A percentile compares a stretch with the other conserved stretches of the same genome.
Evolutionary conservation across 2,113 vertebrate species (phyloP).

Genomic region (Hyaena hyaena): DNA sequence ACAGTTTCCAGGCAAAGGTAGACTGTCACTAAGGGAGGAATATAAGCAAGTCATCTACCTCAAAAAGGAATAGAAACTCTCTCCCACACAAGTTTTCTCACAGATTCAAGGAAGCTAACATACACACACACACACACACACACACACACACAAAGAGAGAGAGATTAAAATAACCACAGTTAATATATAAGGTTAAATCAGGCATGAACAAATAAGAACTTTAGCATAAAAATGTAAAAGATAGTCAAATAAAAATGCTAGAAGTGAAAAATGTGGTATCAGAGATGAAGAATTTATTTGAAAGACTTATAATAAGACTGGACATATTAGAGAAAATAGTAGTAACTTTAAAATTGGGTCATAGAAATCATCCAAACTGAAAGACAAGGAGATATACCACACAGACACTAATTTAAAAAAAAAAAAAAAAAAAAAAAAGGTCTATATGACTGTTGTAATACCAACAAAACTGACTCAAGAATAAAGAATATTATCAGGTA

Average conservation of each 20-base stretch:
- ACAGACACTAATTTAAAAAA: not conserved
- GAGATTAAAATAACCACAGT: not conserved
- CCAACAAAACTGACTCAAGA: not conserved
- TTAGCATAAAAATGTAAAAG: not conserved
- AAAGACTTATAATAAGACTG: not conserved
- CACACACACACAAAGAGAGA: not conserved
- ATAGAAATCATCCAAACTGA: not conserved
- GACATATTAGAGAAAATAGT: not conserved
- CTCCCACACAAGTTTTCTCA: not conserved
- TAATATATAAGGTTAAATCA: not conserved
- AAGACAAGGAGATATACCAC: not conserved
- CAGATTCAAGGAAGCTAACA: not conserved
- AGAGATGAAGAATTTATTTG: not conserved
- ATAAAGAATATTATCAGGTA: not conserved
- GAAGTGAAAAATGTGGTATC: not conserved
- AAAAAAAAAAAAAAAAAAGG: not conserved
- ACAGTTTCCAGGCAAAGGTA: not conserved
- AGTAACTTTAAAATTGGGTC: not conserved
- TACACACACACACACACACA: no score
- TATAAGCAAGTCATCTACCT: not conserved
- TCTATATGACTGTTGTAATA: not conserved
- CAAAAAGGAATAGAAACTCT: not conserved
- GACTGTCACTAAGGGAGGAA: not conserved
- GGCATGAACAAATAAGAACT: not conserved
- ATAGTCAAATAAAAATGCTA: not conserved